These are phyloP conservation scores for Cladopsammia gracilis DNA, from an alignment of 64 coral and sea anemone genomes.

Conservation along the genomic window DNA sequence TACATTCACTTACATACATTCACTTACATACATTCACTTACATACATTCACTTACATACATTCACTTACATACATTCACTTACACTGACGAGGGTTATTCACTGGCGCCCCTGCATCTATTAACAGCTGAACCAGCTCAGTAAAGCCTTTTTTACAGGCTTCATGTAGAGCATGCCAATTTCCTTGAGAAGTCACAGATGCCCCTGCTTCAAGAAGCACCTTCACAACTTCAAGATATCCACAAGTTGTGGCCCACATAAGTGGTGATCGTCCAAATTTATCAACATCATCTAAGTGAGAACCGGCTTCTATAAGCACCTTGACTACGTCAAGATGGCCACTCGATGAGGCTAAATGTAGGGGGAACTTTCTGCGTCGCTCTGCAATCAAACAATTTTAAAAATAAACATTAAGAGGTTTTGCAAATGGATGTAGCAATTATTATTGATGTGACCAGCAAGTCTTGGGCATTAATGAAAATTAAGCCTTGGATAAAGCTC, in stretches of 20 bases:
- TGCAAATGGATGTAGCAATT: too few species aligned
- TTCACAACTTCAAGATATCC: constrained; percentile 74
- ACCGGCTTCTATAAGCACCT: constrained; percentile 75
- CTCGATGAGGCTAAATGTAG: constrained; percentile 82
- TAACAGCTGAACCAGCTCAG: constrained; percentile 78
- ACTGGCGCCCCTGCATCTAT: constrained; percentile 82
- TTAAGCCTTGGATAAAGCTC: too few species aligned
- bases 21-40: too few species aligned
- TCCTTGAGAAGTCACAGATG: constrained; percentile 61
- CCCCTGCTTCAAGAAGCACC: constrained; percentile 80
- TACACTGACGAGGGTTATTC: constrained; percentile 92
- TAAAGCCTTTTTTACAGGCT: constrained; percentile 84
- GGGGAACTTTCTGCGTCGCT: constrained; percentile 81
- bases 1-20: too few species aligned
- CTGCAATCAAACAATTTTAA: constrained; percentile 38
- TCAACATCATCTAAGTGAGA: constrained; percentile 73
- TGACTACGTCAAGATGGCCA: constrained; percentile 79
- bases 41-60: too few species aligned
- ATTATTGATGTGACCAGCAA: too few species aligned
- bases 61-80: too few species aligned
- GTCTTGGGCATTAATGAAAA: too few species aligned
- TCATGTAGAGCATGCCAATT: constrained; percentile 99
- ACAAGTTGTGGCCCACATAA: constrained; percentile 85
- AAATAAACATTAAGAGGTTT: not conserved
- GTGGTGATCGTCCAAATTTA: constrained; percentile 89